These are phyloP conservation scores for Phalacrocorax aristotelis DNA, from an alignment of 2,113 vertebrate genomes.

Conservation along the genomic window DNA sequence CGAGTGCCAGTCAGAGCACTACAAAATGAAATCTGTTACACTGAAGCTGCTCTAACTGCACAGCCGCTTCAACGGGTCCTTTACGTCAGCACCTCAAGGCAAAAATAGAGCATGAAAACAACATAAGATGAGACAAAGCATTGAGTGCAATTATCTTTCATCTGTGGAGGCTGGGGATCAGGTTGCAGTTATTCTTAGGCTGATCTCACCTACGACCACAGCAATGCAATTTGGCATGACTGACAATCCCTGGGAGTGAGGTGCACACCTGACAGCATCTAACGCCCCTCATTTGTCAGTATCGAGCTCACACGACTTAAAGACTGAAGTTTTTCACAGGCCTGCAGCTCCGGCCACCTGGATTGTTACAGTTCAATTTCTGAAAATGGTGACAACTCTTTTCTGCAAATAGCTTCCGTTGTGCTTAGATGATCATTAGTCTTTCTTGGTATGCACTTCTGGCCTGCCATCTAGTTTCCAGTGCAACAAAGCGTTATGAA, in stretches of 20 bases:
- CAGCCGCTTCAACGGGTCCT: background rate
- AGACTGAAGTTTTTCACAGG: background rate
- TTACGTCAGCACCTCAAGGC: background rate
- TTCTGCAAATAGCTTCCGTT: background rate
- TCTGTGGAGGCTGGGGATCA: background rate
- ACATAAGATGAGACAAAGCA: background rate
- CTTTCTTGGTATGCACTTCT: background rate
- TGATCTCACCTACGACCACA: background rate
- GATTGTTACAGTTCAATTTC: background rate
- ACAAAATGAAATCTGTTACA: background rate
- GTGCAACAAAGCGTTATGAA: background rate
- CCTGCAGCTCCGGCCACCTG: background rate
- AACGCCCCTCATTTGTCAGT: background rate
- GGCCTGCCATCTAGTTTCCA: background rate
- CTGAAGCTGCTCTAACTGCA: background rate
- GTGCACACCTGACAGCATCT: background rate
- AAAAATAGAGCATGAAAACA: background rate
- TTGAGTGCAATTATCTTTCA: background rate
- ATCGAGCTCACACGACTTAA: background rate
- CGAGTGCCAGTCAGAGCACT: background rate
- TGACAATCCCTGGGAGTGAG: background rate
- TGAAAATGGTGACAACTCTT: background rate
- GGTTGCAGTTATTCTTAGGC: background rate
- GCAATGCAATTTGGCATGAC: background rate
- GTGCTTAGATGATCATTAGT: background rate